Base-by-base conservation (phyloP, 2,113 vertebrate species). In the Oryzias javanicus region DNA sequence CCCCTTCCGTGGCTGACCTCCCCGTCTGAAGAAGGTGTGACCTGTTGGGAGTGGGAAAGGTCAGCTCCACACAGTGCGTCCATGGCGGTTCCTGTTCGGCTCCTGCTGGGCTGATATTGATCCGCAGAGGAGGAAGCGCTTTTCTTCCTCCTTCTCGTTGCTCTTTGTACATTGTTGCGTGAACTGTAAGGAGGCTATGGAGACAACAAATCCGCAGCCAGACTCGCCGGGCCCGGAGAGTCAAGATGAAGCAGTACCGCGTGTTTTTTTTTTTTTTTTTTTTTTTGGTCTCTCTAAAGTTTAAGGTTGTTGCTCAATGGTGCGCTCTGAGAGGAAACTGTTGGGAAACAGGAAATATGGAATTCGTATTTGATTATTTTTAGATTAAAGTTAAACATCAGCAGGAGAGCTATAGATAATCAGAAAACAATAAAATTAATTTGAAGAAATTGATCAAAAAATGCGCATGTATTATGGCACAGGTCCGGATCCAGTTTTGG, bases 101-200 rank as follows among this genome's bases (percentile, higher is more conserved):
- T 80, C 94, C 93, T 84, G 92, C 92, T 92, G 94, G 66, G 93
- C 78, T 64, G 88, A 91, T 95, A 96, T 95, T 91, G 95, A 97
- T 96, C 93, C 91, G 55, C 42, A 29, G 81, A 91, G 89, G 83
- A 93, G 92, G 92, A 94, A 91, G 89, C 86, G 88, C 3, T 42
- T 60, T 76, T 64, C 44, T 82, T 83, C 74, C 84, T 49, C 10
- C 73, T 61, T 62, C 62, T 68, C 48, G 27, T 61, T 63, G 73
- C 61, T 77, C 45, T 62, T 76, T 64, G 72, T 61, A 57, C 65
- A 45, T 49, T 70, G 67, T 60, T 75, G 60, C 10, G 55, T 67
- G 49, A 47, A 59, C 78, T 69, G 69, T 73, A 50, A 51, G 64
- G 60, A 63, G 56, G 55, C 54, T 42, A 25, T 35, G 62, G 51